Evolutionary conservation across 2,797 vertebrate genomes (phyloP).

Genomic region (Selene dorsalis): DNA sequence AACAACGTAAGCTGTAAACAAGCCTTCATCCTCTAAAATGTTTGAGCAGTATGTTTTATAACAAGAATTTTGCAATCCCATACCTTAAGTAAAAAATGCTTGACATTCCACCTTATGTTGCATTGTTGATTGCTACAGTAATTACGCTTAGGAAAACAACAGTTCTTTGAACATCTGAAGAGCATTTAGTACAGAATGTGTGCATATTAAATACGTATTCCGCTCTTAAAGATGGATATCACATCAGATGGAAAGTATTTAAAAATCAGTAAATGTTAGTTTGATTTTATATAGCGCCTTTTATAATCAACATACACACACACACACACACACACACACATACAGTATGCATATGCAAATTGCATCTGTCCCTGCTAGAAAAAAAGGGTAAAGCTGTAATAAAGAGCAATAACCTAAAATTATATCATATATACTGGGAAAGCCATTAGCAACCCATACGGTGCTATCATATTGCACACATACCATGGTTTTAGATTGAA

Average conservation of each 20-base stretch:
- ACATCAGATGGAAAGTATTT: constrained; percentile 11
- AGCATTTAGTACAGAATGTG: constrained; percentile 18
- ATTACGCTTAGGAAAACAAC: background rate
- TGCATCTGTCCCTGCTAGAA: constrained; percentile 32
- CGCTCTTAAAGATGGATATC: constrained; percentile 22
- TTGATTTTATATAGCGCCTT: background rate
- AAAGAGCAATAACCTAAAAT: constrained; percentile 33
- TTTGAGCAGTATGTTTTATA: background rate
- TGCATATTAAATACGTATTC: constrained; percentile 15
- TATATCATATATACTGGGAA: constrained; percentile 33
- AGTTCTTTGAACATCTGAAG: constrained; percentile 16
- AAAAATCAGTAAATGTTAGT: background rate
- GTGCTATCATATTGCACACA: constrained; percentile 43
- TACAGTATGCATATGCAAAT: background rate
- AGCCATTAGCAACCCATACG: constrained; percentile 48
- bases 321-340: background rate
- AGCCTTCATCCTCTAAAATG: background rate
- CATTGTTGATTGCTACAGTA: background rate
- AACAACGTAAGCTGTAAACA: constrained; percentile 9
- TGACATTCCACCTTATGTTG: constrained; percentile 15
- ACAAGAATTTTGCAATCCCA: background rate
- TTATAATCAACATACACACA: constrained; percentile 13
- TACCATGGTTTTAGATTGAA: constrained; percentile 49
- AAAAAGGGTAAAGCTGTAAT: constrained; percentile 6
- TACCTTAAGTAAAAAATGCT: background rate